phyloP scores from a whole-genome alignment of 2,113 vertebrate genomes.

The Chlamydotis undulata region DNA sequence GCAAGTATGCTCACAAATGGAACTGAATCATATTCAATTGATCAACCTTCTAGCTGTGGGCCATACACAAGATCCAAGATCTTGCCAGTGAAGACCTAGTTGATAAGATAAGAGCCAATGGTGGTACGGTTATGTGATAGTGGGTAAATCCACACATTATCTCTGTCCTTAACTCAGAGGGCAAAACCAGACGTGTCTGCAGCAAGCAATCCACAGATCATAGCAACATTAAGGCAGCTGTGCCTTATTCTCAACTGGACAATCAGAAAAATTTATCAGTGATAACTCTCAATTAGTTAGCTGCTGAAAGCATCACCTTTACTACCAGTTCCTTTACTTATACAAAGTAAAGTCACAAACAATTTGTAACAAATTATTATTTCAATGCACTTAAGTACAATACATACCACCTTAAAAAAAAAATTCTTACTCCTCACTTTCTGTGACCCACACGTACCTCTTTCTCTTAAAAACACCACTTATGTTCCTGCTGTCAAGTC shows the following conservation, averaged over 20 bases:
- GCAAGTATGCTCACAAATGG: not conserved
- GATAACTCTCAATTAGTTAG: not conserved
- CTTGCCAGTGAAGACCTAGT: not conserved
- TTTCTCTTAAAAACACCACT: not conserved
- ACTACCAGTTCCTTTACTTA: not conserved
- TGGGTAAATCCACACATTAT: not conserved
- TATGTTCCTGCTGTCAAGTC: not conserved
- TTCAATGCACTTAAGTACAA: not conserved
- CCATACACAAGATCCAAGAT: not conserved
- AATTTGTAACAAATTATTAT: not conserved
- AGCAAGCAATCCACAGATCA: not conserved
- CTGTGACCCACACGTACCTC: not conserved
- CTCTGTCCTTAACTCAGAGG: not conserved
- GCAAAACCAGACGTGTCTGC: not conserved
- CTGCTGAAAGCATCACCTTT: not conserved
- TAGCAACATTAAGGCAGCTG: not conserved
- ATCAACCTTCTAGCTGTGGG: not conserved
- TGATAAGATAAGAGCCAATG: not conserved
- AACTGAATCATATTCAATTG: not conserved
- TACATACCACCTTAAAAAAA: not conserved
- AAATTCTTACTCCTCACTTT: not conserved
- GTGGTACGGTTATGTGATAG: not conserved
- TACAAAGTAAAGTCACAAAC: not conserved
- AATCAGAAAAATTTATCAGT: not conserved
- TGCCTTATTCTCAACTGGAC: not conserved